These are phyloP conservation scores for Microtus ochrogaster DNA, from an alignment of 2,113 vertebrate species.

Conservation along the genomic window DNA sequence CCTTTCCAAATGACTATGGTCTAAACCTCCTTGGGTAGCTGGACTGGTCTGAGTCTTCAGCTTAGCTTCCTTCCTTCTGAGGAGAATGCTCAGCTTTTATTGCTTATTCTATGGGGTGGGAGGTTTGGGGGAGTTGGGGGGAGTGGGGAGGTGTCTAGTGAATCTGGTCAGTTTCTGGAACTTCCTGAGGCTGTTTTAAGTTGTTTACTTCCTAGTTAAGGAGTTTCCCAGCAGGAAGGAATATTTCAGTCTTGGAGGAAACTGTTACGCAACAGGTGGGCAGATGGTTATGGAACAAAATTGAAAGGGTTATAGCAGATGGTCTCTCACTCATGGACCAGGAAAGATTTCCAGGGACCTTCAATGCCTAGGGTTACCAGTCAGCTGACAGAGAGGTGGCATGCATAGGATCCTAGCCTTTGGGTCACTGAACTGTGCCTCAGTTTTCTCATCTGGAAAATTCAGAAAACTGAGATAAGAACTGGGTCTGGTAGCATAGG, in stretches of 20 bases:
- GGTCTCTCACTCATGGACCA: background rate
- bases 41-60: background rate
- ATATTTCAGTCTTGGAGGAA: background rate
- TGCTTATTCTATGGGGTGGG: background rate
- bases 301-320: background rate
- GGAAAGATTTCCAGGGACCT: background rate
- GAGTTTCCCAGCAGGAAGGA: background rate
- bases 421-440: slow-evolving; percentile 18
- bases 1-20: background rate
- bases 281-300: background rate
- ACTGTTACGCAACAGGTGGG: background rate
- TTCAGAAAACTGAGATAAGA: background rate
- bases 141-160: background rate
- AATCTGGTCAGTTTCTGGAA: background rate
- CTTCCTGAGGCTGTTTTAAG: background rate
- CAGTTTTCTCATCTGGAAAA: slow-evolving; percentile 42
- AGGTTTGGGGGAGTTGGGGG: too few species aligned
- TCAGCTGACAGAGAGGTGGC: background rate
- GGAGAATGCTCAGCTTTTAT: background rate
- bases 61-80: background rate
- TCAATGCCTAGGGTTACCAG: background rate
- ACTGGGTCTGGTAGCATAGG: background rate
- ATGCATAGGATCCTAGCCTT: background rate
- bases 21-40: background rate
- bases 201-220: background rate